Base-by-base conservation (phyloP, 2,797 vertebrate species). In the Holocentrus rufus region DNA sequence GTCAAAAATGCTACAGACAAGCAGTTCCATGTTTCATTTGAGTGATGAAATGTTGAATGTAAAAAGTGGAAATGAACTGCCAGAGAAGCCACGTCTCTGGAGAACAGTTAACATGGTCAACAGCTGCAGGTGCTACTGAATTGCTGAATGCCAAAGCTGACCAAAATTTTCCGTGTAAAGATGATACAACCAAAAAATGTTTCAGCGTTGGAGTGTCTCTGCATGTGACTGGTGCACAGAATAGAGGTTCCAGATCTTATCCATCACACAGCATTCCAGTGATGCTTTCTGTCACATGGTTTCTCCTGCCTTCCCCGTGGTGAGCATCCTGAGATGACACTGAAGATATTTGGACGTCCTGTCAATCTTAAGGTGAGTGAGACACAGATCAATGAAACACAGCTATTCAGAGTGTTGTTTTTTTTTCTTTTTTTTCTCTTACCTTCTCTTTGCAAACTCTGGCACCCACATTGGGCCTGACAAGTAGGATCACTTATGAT, bases 201-300 rank as follows among this genome's bases (percentile, higher is more conserved):
- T 54, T 80, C 14, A 50, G 50, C 2, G 11, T 10, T 27, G 31
- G 31, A 18, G 61, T 55, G 8, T 23, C 54, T 69, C 2, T 71
- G 34, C 91, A 91, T 89, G 89, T 91, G 91, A 92, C 85, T 55
- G 23, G 42, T 34, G 18, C 46, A 72, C 64, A 9, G n/a, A 7
- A 59, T 22, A 27, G 8, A 61, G 49, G 72, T 57, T 82, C 75
- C 17, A 90, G 91, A 92, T 89, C 6, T 64, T 90, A 92, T 93
- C 92, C 23, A 27, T 0, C 5, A 0, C 22, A 20, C 74, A 10
- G 63, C 69, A 92, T 94, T 81, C 81, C 55, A 70, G 18, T 3
- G 6, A 90, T 88, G 81, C 74, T 34, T 36, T 42, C 20, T 53
- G 72, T 90, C 85, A 89, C 84, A 80, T 85, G 85, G 53, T 49